Evolutionary conservation across 2,888 invertebrate species (phyloP).

Genomic region (Calliopum simillimum): DNA sequence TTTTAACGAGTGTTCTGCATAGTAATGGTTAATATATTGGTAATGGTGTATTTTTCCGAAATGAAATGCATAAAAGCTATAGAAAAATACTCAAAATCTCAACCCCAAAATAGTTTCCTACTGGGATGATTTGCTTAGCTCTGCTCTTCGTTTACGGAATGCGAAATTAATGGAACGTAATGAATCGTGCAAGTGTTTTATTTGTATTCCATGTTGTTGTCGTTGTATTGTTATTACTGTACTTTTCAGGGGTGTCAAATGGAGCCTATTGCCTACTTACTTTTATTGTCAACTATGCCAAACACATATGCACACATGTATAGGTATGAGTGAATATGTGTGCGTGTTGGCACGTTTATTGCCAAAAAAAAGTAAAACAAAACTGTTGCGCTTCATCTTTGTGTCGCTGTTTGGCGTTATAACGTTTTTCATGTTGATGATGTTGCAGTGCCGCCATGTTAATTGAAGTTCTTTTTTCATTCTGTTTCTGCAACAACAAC

Average conservation of each 20-base stretch:
- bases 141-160: constrained; percentile 50
- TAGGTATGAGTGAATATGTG: no score
- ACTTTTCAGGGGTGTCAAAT: no score
- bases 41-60: no score
- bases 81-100: no score
- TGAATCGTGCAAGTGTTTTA: constrained; percentile 48
- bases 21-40: no score
- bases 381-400: no score
- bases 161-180: constrained; percentile 57
- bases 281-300: not conserved
- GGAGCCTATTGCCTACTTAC: not conserved
- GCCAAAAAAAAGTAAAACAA: no score
- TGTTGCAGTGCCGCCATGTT: constrained; percentile 16
- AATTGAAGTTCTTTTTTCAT: constrained; percentile 38
- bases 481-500: constrained; percentile 48
- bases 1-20: no score
- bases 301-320: not conserved
- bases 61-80: no score
- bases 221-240: not conserved
- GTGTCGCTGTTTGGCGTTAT: constrained; percentile 32
- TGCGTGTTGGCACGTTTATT: no score
- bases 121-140: constrained; percentile 28
- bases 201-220: constrained; percentile 36
- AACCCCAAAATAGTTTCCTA: no score
- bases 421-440: constrained; percentile 10